These are phyloP conservation scores for Zhengitettix transpicula DNA, from an alignment of 2,888 invertebrate species.

Conservation along the genomic window DNA sequence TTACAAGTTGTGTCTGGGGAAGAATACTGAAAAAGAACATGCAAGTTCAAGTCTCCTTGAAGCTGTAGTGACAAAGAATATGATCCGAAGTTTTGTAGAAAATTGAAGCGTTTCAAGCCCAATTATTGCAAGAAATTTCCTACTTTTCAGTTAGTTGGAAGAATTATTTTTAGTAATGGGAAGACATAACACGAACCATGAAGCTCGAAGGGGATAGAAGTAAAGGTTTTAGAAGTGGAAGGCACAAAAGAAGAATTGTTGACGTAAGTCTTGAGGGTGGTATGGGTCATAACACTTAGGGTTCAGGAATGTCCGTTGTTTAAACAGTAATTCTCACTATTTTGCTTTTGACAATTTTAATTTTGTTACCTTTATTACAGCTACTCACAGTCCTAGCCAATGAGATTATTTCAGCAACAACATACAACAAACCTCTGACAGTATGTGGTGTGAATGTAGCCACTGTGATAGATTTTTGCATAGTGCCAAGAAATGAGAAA, in stretches of 20 bases:
- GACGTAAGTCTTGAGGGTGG: too few species aligned
- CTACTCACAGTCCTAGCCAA: too few species aligned
- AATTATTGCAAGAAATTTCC: conserved; percentile 6
- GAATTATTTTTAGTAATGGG: background rate
- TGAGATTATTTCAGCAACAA: too few species aligned
- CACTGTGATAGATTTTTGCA: too few species aligned
- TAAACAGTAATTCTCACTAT: too few species aligned
- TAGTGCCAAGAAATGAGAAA: too few species aligned
- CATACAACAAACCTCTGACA: too few species aligned
- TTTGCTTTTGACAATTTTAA: too few species aligned
- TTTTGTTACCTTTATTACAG: too few species aligned
- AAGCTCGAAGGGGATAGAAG: background rate
- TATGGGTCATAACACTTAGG: too few species aligned
- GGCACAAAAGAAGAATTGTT: background rate
- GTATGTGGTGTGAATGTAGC: too few species aligned
- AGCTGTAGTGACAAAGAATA: conserved; percentile 9
- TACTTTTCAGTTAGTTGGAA: background rate
- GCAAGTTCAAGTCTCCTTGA: conserved; percentile 7
- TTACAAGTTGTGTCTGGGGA: conserved; percentile 10
- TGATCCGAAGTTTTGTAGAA: conserved; percentile 5
- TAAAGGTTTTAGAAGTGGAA: background rate
- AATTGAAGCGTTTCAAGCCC: conserved; percentile 1
- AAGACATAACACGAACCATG: background rate
- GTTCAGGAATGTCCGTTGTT: too few species aligned
- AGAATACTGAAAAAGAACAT: conserved; percentile 10